Base-by-base conservation (phyloP, 2,113 vertebrate species). In the Cryptotis parvus region DNA sequence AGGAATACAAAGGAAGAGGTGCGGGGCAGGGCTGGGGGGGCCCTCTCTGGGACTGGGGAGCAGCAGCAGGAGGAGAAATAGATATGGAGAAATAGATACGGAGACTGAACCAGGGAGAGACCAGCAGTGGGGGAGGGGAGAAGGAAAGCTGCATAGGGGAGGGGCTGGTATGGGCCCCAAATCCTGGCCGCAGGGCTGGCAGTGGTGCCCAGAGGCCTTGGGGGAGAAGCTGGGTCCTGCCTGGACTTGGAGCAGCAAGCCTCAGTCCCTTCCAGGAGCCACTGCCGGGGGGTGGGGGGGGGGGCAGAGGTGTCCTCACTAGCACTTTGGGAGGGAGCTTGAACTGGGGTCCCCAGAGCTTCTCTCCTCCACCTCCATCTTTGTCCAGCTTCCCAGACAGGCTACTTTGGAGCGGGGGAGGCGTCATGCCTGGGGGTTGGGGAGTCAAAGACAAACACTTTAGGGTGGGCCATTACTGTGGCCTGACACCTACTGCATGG, bases 1-100 rank as follows among this genome's bases (percentile, higher is more conserved):
- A 92, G 77, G 78, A 91, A 93, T 92, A 94, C 92, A 96, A 90
- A 97, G 92, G 75, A 86, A 92, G 95, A 89, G 91, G 91, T 92
- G 84, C 94, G 77, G 92, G 94, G 89, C 74, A 94, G 84, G 55
- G 73, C 84, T 70, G 85, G 87, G 90, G 91, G 86, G 33, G 76
- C 37, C 81, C 94, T 66, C 80, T 85, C 87, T 65, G 79, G 81
- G 45, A n/a, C 49, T 84, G 69, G 65, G 35, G 68, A 90, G 84
- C 75, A 84, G 58, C 41, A 61, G 45, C n/a, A 86, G 45, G 86
- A 83, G 37, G 29, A 66, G 39, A 29, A 29, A 41, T 55, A 58
- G 58, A 55, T 65, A 66, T 58, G 37, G 82, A 95, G 94, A 90
- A 80, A 84, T 65, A 91, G 89, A 91, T 31, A 76, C 43, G 84